phyloP scores from a whole-genome alignment of 2,797 vertebrate genomes.

The Chelonia mydas region DNA sequence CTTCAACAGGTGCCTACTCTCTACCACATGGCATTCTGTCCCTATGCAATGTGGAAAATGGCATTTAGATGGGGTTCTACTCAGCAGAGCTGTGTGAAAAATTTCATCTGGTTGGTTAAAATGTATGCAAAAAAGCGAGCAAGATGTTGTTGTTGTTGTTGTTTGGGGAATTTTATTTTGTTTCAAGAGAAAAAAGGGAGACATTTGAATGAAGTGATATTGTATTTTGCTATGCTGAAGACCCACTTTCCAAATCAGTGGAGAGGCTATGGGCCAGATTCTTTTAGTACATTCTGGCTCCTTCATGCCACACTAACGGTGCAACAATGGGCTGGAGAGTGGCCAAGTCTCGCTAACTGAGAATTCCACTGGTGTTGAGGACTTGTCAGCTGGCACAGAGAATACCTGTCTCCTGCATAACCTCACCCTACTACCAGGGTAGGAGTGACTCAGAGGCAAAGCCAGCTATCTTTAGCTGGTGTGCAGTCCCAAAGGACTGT shows the following conservation, averaged over 20 bases:
- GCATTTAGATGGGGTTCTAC: conserved; percentile 66
- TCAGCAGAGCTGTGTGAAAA: conserved; percentile 74
- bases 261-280: neutral
- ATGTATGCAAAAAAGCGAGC: conserved; percentile 63
- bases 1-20: conserved; percentile 77
- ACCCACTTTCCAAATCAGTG: neutral
- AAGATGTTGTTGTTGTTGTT: conserved; percentile 71
- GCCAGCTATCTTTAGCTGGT: neutral
- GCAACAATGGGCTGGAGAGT: neutral
- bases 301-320: neutral
- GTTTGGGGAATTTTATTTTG: neutral
- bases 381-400: neutral
- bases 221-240: neutral
- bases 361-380: neutral
- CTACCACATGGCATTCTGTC: conserved; percentile 16
- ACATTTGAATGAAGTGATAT: neutral
- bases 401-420: neutral
- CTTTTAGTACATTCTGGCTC: neutral
- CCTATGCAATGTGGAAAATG: conserved; percentile 53
- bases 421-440: neutral
- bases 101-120: conserved; percentile 74
- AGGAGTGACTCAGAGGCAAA: neutral
- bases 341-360: neutral
- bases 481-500: neutral
- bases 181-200: accelerated